Conservation (phyloP, 2,113 vertebrate species). For the Falco punctatus region DNA sequence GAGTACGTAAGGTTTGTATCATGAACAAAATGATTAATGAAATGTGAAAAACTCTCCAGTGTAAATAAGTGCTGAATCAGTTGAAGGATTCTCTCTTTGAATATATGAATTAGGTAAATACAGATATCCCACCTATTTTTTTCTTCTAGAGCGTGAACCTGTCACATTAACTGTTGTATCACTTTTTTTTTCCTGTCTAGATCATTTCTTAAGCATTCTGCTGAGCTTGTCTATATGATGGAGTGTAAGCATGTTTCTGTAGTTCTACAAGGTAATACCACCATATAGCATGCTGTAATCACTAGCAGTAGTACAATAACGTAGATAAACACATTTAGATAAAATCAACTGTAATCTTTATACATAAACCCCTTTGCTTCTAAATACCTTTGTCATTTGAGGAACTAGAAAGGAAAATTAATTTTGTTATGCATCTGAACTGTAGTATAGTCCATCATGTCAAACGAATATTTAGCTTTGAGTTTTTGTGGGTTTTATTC, state of each 20-base stretch:
- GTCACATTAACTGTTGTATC: background rate
- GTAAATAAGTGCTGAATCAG: background rate
- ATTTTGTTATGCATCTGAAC: background rate
- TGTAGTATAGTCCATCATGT: background rate
- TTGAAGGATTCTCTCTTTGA: background rate
- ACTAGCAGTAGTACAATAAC: background rate
- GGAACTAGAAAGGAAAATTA: background rate
- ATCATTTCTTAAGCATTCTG: constrained; percentile 87
- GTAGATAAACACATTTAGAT: background rate
- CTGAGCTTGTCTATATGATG: constrained; percentile 89
- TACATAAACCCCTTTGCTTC: background rate
- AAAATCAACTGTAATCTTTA: background rate
- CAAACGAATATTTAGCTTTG: background rate
- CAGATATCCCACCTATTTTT: background rate
- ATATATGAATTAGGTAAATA: background rate
- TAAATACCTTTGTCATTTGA: background rate
- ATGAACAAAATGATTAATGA: background rate
- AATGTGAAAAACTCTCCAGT: background rate
- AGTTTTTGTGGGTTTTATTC: background rate
- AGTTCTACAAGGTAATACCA: constrained; percentile 86
- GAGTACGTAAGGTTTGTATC: constrained; percentile 89
- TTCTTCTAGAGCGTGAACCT: background rate
- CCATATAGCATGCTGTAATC: background rate
- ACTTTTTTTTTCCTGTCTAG: constrained; percentile 68
- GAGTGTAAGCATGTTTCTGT: constrained; percentile 89